Evolutionary conservation across 2,113 vertebrate genomes (phyloP).

Genomic region (Clarias magur): DNA sequence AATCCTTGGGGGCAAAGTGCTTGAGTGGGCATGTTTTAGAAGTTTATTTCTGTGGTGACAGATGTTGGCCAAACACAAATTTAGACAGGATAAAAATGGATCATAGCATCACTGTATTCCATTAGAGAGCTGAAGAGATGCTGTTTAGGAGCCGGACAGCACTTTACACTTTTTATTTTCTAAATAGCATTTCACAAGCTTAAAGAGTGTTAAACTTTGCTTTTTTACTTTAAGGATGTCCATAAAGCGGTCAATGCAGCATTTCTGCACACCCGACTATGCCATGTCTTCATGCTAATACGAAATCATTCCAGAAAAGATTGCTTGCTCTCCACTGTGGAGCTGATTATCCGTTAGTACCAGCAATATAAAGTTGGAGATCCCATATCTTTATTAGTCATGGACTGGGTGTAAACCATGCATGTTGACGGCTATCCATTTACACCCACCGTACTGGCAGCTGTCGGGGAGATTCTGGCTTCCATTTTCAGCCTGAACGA

Average conservation of each 20-base stretch:
- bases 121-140: not conserved
- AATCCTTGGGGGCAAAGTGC: constrained; percentile 19
- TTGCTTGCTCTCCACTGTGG: not conserved
- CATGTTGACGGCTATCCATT: constrained; percentile 30
- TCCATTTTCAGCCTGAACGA: constrained; percentile 52
- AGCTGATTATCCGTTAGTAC: not conserved
- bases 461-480: constrained; percentile 47
- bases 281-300: not conserved
- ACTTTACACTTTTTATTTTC: not conserved
- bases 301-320: not conserved
- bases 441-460: constrained; percentile 30
- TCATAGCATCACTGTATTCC: not conserved
- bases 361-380: not conserved
- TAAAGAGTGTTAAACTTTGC: not conserved
- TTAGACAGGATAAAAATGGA: constrained; percentile 32
- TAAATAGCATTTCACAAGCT: not conserved
- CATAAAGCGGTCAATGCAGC: too few species aligned
- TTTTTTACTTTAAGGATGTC: not conserved
- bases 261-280: not conserved
- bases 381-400: constrained; percentile 33
- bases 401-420: constrained; percentile 17
- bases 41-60: constrained; percentile 14
- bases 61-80: constrained; percentile 16
- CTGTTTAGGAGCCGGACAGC: not conserved
- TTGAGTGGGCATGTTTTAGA: not conserved